Percentiles rank a stretch among this genome's conserved stretches.
phyloP scores from a whole-genome alignment of 2,797 vertebrate genomes.

The Mastacembelus armatus region DNA sequence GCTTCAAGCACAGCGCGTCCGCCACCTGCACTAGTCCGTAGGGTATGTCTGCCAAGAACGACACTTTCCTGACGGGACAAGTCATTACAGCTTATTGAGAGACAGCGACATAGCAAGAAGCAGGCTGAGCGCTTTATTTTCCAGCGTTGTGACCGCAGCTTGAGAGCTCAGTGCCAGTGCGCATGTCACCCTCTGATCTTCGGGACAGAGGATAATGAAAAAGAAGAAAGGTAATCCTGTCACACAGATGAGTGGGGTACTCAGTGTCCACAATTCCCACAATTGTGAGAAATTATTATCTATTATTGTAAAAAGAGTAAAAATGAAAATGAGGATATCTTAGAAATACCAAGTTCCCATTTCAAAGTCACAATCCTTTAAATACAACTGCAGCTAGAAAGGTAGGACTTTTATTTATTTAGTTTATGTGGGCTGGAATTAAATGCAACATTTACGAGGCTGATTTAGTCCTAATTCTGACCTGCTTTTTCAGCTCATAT shows the following conservation, averaged over 20 bases:
- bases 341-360: too few relatives aligned
- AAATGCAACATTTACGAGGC: too few relatives aligned
- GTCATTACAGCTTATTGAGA: conserved; percentile 39
- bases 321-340: too few relatives aligned
- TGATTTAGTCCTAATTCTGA: too few relatives aligned
- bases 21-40: conserved; percentile 27
- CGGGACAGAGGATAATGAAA: conserved; percentile 41
- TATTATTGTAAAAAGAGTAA: too few relatives aligned
- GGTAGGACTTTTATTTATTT: too few relatives aligned
- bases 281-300: too few relatives aligned
- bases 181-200: conserved; percentile 78
- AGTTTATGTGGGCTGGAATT: too few relatives aligned
- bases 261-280: background rate
- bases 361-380: too few relatives aligned
- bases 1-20: conserved; percentile 31
- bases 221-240: conserved; percentile 48
- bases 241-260: conserved; percentile 7
- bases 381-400: too few relatives aligned
- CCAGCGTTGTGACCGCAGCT: conserved; percentile 44
- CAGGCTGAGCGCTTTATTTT: conserved; percentile 50
- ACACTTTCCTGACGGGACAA: conserved; percentile 29
- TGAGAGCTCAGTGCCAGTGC: conserved; percentile 63
- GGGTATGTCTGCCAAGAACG: background rate
- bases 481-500: too few relatives aligned
- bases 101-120: conserved; percentile 24